phyloP scores from a whole-genome alignment of 1,140 invertebrate genomes.

The Drosophila navojoa region DNA sequence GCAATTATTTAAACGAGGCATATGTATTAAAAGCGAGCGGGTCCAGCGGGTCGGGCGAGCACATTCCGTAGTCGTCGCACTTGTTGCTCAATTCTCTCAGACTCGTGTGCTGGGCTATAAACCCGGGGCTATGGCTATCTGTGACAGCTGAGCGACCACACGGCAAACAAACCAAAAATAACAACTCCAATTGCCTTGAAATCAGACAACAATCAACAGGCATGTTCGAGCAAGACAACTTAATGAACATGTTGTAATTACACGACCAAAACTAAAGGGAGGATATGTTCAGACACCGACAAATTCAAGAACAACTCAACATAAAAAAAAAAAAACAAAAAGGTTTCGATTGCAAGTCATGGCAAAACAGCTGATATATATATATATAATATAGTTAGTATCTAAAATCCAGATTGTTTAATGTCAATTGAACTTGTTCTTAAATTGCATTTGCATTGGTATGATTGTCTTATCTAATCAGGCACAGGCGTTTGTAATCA shows the following conservation, averaged over 20 bases:
- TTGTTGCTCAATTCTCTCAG: conserved; percentile 33
- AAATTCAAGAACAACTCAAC: conserved; percentile 11
- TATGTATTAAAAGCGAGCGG: conserved; percentile 33
- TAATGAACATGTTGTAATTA: conserved; percentile 43
- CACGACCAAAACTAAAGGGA: conserved; percentile 9
- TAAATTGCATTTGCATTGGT: no score
- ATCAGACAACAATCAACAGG: conserved; percentile 33
- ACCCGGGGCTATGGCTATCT: background rate
- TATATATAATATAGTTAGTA: no score
- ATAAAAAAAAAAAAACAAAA: background rate
- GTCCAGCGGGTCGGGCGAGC: background rate
- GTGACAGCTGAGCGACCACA: conserved; percentile 19
- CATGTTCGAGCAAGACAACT: conserved; percentile 36
- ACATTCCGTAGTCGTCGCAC: conserved; percentile 23
- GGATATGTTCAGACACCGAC: conserved; percentile 7
- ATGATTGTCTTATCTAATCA: no score
- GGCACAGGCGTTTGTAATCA: no score
- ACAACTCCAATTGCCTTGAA: conserved; percentile 32
- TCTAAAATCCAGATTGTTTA: no score
- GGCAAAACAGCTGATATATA: no score
- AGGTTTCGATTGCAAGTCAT: background rate
- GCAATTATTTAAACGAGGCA: conserved; percentile 13
- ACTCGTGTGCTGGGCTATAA: background rate
- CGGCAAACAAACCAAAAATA: conserved; percentile 4
- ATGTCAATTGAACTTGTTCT: no score